phyloP scores from a whole-genome alignment of 2,888 invertebrate genomes.

The Acleris laterana region DNA sequence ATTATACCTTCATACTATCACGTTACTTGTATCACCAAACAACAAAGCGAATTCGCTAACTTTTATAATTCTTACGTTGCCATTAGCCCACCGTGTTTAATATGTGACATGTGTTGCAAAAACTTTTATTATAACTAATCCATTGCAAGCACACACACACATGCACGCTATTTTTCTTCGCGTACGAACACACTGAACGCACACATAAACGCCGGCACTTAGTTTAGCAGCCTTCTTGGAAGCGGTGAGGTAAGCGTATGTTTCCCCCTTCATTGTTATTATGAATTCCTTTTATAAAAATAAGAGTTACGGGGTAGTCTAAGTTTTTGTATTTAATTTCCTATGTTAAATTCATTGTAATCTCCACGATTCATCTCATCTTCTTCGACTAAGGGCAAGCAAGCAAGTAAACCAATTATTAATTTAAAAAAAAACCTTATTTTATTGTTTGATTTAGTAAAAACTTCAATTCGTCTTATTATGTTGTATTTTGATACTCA shows the following conservation, averaged over 20 bases:
- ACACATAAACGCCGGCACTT: conserved; percentile 71
- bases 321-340: no score
- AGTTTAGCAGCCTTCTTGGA: conserved; percentile 70
- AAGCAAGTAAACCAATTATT: no score
- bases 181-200: conserved; percentile 55
- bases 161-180: conserved; percentile 49
- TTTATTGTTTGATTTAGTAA: no score
- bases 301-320: no score
- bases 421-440: no score
- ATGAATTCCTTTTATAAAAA: no score
- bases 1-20: conserved; percentile 21
- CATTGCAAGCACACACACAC: conserved; percentile 72
- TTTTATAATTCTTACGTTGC: conserved; percentile 77
- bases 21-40: conserved; percentile 43
- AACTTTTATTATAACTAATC: conserved; percentile 85
- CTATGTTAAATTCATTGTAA: no score
- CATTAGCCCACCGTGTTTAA: conserved; percentile 82
- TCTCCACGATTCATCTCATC: no score
- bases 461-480: no score
- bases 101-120: conserved; percentile 85
- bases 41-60: conserved; percentile 75
- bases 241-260: conserved; percentile 57
- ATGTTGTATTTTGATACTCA: no score
- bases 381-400: no score
- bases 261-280: no score